These are phyloP conservation scores for Sphinx pinastri DNA, from an alignment of 2,888 invertebrate species.

Conservation along the genomic window DNA sequence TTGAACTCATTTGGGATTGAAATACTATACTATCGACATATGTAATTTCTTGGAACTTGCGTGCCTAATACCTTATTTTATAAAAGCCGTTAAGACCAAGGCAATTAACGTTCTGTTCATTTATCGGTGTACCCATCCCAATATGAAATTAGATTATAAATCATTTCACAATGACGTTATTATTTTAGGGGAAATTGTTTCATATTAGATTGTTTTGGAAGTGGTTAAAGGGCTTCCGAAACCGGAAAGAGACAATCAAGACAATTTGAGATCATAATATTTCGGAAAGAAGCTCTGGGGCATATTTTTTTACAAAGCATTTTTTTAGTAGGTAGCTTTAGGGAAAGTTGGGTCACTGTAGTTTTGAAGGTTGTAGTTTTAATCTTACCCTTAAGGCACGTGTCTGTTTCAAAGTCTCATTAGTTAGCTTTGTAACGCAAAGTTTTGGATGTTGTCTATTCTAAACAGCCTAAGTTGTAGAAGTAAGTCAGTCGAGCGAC, in stretches of 20 bases:
- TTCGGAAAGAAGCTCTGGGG: not conserved
- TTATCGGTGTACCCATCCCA: slow-evolving; percentile 9
- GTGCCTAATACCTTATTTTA: not conserved
- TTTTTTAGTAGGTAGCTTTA: not conserved
- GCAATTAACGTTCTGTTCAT: slow-evolving; percentile 9
- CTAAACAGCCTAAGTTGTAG: no score
- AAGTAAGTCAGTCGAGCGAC: no score
- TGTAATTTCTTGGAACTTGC: not conserved
- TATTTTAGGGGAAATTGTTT: slow-evolving; percentile 5
- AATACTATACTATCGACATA: not conserved
- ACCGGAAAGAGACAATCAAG: slow-evolving; percentile 2
- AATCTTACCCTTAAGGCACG: no score
- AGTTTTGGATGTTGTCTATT: no score
- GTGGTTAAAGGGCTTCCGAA: not conserved
- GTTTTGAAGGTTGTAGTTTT: no score
- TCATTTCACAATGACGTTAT: slow-evolving; percentile 18
- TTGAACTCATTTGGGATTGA: no score
- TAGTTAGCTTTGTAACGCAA: no score
- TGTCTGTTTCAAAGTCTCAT: no score
- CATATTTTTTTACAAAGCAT: not conserved
- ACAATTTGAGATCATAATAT: not conserved
- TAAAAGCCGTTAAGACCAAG: not conserved
- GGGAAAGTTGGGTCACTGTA: no score
- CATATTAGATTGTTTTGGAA: slow-evolving; percentile 6
- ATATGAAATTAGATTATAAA: slow-evolving; percentile 19